A percentile compares a stretch with the other conserved stretches of the same genome.
Conservation (phyloP, 2,797 vertebrate genomes). For the Cryptoprocta ferox region DNA sequence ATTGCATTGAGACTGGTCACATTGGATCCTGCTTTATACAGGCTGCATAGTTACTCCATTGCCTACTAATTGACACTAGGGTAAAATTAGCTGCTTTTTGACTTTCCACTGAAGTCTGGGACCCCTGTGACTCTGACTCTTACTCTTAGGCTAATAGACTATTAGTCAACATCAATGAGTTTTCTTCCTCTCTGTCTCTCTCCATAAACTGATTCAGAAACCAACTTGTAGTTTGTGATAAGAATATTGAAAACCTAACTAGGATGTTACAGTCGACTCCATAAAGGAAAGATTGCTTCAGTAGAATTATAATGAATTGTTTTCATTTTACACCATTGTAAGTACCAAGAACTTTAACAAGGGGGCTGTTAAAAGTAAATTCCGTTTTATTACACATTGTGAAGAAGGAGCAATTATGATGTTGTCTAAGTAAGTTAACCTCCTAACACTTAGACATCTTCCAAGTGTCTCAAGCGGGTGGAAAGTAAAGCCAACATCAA, state of each 20-base stretch:
- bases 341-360: conserved; percentile 6
- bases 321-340: conserved; percentile 46
- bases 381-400: neutral
- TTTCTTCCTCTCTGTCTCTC: conserved; percentile 23
- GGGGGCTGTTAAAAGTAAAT: conserved; percentile 37
- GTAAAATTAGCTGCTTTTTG: neutral
- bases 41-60: neutral
- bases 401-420: neutral
- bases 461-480: neutral
- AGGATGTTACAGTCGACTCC: neutral
- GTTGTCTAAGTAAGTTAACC: neutral
- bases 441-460: neutral
- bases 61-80: neutral
- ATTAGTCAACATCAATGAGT: neutral
- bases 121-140: neutral
- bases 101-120: neutral
- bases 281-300: neutral
- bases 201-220: conserved; percentile 50
- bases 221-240: neutral
- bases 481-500: neutral
- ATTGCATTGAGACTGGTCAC: neutral
- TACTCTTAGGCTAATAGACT: neutral
- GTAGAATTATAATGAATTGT: conserved; percentile 30
- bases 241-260: conserved; percentile 31
- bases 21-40: neutral